Conservation (phyloP, 53 echinoderm and acorn worm genomes). For the Holothuria leucospilota region DNA sequence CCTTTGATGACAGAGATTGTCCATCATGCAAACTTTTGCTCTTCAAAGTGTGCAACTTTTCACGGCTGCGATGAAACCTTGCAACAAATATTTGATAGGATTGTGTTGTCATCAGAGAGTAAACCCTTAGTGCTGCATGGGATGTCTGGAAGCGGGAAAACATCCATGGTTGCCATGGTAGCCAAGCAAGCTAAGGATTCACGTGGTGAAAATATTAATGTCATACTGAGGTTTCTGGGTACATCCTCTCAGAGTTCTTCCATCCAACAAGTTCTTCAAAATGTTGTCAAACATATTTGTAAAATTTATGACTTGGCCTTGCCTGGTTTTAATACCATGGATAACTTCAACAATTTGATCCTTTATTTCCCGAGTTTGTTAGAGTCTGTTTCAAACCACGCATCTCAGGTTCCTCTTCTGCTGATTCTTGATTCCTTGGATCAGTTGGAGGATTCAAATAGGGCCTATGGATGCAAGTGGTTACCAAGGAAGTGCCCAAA, state of each 20-base stretch:
- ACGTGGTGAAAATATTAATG: constrained; percentile 58
- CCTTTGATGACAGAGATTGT: constrained; percentile 76
- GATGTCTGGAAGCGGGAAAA: constrained; percentile 92
- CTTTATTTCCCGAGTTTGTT: constrained; percentile 76
- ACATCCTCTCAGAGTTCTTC: constrained; percentile 91
- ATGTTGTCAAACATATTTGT: constrained; percentile 81
- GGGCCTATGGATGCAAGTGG: constrained; percentile 87
- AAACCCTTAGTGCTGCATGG: constrained; percentile 79
- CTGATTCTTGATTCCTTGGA: constrained; percentile 91
- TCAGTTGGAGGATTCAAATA: constrained; percentile 79
- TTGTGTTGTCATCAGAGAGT: constrained; percentile 35
- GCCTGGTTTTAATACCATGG: constrained; percentile 56
- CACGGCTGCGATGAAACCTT: constrained; percentile 87
- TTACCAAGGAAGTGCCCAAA: constrained; percentile 77
- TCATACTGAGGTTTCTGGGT: constrained; percentile 85
- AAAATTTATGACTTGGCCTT: constrained; percentile 66
- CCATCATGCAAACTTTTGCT: constrained; percentile 91
- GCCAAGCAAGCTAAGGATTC: constrained; percentile 73
- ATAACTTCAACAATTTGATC: constrained; percentile 67
- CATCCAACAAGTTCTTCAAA: constrained; percentile 80
- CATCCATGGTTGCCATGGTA: constrained; percentile 93
- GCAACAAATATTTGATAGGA: constrained; percentile 58
- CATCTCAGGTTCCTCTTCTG: constrained; percentile 56
- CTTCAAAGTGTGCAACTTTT: constrained; percentile 79
- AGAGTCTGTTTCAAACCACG: constrained; percentile 71